These are phyloP conservation scores for Cantharis rufa DNA, from an alignment of 2,888 invertebrate genomes.

Conservation along the genomic window DNA sequence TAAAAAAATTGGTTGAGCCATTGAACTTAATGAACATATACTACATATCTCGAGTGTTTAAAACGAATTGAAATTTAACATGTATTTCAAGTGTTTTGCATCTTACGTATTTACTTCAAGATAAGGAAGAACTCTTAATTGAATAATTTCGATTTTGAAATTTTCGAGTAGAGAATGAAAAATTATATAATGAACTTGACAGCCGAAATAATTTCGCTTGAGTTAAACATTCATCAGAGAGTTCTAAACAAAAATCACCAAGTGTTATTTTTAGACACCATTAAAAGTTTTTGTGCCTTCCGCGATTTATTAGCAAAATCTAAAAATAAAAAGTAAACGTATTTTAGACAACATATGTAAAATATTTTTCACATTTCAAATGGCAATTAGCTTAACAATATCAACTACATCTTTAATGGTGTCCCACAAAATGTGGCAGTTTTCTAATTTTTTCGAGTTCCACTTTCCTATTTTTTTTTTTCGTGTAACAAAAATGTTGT, in stretches of 20 bases:
- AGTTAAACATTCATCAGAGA: background rate
- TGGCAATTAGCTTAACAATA: background rate
- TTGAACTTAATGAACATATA: background rate
- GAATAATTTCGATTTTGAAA: background rate
- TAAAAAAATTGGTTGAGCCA: background rate
- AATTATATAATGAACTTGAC: background rate
- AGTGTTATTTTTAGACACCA: background rate
- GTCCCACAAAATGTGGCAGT: background rate
- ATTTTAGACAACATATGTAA: background rate
- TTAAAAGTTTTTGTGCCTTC: slow-evolving; percentile 1
- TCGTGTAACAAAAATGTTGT: background rate
- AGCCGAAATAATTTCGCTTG: background rate
- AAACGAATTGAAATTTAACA: background rate
- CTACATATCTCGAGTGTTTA: background rate
- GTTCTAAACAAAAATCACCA: background rate
- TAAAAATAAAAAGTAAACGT: background rate
- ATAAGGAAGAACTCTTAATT: background rate
- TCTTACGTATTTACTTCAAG: background rate
- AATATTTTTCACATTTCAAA: background rate
- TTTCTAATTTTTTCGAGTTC: background rate
- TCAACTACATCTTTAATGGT: background rate
- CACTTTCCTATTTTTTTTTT: background rate
- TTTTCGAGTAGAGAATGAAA: background rate
- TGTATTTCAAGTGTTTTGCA: background rate
- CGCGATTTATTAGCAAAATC: background rate